Conservation (phyloP, 2,113 vertebrate genomes). For the Grammomys surdaster region DNA sequence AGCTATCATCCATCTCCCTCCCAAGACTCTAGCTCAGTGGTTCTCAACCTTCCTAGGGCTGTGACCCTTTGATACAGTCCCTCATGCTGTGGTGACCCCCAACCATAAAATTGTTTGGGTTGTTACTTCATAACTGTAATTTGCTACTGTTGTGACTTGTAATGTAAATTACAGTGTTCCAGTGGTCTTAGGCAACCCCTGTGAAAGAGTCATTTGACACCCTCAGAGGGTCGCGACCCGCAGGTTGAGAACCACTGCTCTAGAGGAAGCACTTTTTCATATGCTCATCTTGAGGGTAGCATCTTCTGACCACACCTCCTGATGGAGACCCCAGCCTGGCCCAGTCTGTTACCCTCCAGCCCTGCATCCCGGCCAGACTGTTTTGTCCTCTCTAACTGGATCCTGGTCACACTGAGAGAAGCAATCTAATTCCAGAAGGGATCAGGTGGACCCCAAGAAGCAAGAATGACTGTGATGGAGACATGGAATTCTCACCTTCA, state of each 20-base stretch:
- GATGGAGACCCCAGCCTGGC: not conserved
- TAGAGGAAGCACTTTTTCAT: not conserved
- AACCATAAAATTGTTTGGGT: not conserved
- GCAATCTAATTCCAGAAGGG: not conserved
- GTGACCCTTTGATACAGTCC: not conserved
- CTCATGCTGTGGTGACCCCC: not conserved
- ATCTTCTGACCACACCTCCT: not conserved
- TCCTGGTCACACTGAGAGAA: not conserved
- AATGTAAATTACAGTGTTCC: not conserved
- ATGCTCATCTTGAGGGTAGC: too few species aligned
- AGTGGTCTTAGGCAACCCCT: not conserved
- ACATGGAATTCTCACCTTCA: not conserved
- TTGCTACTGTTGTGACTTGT: not conserved
- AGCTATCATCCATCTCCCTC: not conserved
- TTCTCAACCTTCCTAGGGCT: not conserved
- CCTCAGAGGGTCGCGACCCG: not conserved
- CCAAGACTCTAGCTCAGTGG: not conserved
- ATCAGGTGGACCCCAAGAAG: not conserved
- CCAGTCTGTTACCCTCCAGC: not conserved
- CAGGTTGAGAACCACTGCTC: not conserved
- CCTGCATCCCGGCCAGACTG: too few species aligned
- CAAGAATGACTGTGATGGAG: not conserved
- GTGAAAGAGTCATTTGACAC: not conserved
- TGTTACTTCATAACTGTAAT: not conserved
- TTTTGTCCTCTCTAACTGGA: not conserved